Evolutionary conservation across 2,113 vertebrate species (phyloP).

Genomic region (Poeciliopsis retropinna): DNA sequence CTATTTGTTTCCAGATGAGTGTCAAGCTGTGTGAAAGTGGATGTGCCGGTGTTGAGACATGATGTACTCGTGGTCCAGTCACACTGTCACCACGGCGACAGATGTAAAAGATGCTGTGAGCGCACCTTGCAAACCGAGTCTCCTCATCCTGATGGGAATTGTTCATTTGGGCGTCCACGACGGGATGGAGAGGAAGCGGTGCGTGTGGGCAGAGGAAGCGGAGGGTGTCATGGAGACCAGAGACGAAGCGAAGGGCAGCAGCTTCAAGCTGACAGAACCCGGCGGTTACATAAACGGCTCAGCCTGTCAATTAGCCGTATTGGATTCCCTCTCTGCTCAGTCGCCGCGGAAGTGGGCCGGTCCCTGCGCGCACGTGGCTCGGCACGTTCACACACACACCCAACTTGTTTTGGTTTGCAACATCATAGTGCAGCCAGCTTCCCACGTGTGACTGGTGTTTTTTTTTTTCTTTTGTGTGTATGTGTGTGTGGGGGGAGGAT

Average conservation of each 20-base stretch:
- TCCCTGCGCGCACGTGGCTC: constrained; percentile 57
- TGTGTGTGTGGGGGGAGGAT: constrained; percentile 20
- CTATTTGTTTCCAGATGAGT: constrained; percentile 14
- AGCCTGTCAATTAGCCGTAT: constrained; percentile 70
- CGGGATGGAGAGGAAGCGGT: constrained; percentile 14
- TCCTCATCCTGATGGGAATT: constrained; percentile 43
- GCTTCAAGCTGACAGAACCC: constrained; percentile 29
- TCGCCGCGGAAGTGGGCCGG: constrained; percentile 32
- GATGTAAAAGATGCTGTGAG: constrained; percentile 47
- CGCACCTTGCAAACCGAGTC: constrained; percentile 18
- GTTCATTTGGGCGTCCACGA: constrained; percentile 37
- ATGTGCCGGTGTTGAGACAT: constrained; percentile 5
- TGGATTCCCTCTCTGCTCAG: constrained; percentile 62
- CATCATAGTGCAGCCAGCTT: constrained; percentile 11
- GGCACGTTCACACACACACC: constrained; percentile 34
- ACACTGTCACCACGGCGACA: constrained; percentile 4
- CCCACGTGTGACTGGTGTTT: constrained; percentile 44
- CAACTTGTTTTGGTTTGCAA: constrained; percentile 56
- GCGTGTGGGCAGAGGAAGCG: constrained; percentile 9
- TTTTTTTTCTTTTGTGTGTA: constrained; percentile 4
- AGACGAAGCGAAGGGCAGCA: not conserved
- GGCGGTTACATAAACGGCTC: constrained; percentile 74
- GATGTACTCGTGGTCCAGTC: not conserved
- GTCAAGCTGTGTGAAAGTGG: constrained; percentile 1
- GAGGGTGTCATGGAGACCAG: constrained; percentile 28